Evolutionary conservation across 2,113 vertebrate species (phyloP).

Genomic region (Tricholaema leucomelas): DNA sequence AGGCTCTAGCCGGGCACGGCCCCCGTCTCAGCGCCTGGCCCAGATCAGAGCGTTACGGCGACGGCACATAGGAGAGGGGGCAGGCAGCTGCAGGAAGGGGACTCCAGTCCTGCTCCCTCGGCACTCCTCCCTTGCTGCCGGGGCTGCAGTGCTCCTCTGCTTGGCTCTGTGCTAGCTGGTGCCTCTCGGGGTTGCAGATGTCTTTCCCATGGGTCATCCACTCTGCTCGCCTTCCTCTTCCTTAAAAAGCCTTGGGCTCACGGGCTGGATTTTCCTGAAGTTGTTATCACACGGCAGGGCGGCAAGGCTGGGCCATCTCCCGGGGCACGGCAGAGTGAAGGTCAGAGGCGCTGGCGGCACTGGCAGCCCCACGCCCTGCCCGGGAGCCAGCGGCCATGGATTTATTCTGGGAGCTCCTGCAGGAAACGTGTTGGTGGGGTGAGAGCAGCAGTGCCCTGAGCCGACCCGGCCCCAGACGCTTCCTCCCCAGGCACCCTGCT

Average conservation of each 20-base stretch:
- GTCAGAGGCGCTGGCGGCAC: background rate
- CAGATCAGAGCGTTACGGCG: fast-evolving
- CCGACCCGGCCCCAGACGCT: background rate
- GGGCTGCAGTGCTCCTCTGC: background rate
- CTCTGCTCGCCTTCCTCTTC: background rate
- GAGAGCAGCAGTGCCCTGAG: background rate
- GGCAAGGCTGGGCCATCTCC: background rate
- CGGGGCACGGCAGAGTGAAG: fast-evolving
- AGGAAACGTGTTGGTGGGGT: background rate
- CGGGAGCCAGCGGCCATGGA: fast-evolving
- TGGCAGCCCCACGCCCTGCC: background rate
- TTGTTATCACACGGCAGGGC: background rate
- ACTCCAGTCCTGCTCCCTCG: fast-evolving
- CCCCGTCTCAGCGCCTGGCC: background rate
- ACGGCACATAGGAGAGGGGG: too few relatives aligned
- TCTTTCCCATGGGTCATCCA: background rate
- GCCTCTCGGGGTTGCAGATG: background rate
- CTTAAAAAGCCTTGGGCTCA: constrained; percentile 40
- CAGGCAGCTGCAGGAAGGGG: background rate
- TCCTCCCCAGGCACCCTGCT: fast-evolving
- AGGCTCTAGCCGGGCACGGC: background rate
- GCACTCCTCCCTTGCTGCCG: background rate
- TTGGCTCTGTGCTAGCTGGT: fast-evolving
- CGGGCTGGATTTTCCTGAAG: background rate
- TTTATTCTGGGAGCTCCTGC: background rate